Base-by-base conservation (phyloP, 2,888 invertebrate genomes). In the Sesamia inferens region DNA sequence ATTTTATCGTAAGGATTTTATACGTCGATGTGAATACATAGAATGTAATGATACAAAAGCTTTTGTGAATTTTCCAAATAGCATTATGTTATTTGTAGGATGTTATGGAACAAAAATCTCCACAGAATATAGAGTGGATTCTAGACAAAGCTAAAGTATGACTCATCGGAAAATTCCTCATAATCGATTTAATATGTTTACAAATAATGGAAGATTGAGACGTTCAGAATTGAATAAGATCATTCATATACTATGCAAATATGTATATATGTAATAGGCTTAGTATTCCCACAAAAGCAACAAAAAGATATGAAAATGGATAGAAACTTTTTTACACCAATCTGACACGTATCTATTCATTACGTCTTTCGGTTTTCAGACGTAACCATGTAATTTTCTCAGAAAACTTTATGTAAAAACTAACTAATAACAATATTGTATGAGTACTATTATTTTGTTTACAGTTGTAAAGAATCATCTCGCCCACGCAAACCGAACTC, bases 391-490 rank as follows among this genome's bases (percentile, higher is more conserved):
- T 44, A 31, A 72, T 74, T 74, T 22, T 76, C 14, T 16, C 19
- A 62, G 48, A 62, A 54, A 61, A 31, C 16, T 48, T 31, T 57
- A 44, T 58, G 5, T 64, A 51, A 0, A 55, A 54, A 14, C 24
- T 51, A 44, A 65, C 55, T 61, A 42, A 63, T 24, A 13, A 16
- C 22, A 59, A 31, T 44, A 63, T 13, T 22, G 48, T 19, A 39
- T 47, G 62, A 57, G 54, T 76, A 55, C 54, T 68, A 72, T 62
- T 78, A 63, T 73, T 75, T 77, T 81, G 68, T 76, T 85, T 80
- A 80, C 85, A 85, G 84, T 77, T 87, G 86, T 80, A 83, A 81
- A 76, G 70, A 84, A 72, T 78, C 72, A 64, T 62, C 81, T 75
- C 62, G n/a, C 61, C 57, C 58, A 68, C 76, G 51, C 14, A 67